Conservation (phyloP, 1,140 invertebrate genomes). For the Neodiprion pinetum region DNA sequence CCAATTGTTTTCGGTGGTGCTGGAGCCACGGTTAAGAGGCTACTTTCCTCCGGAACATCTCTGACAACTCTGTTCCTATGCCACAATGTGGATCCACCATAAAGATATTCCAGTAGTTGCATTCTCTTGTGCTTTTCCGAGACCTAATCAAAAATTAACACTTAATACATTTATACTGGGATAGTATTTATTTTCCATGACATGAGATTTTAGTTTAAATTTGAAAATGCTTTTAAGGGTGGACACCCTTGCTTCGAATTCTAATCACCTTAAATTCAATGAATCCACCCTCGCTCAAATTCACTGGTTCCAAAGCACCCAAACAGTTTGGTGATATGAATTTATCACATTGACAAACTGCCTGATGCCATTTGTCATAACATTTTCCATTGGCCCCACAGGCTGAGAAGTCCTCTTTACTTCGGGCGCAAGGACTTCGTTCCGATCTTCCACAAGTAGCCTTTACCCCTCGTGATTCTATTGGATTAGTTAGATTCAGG, state of each 20-base stretch:
- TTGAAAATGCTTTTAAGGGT: too few relatives aligned
- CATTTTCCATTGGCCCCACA: conserved; percentile 78
- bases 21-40: conserved; percentile 36
- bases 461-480: conserved; percentile 74
- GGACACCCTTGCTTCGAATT: not conserved
- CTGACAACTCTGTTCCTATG: conserved; percentile 56
- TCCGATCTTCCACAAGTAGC: conserved; percentile 77
- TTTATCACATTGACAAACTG: conserved; percentile 72
- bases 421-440: conserved; percentile 64
- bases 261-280: conserved; percentile 71
- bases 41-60: conserved; percentile 30
- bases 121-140: conserved; percentile 85
- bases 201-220: too few relatives aligned
- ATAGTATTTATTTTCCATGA: too few relatives aligned
- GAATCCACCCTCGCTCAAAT: conserved; percentile 76
- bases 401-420: conserved; percentile 55
- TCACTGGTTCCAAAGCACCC: conserved; percentile 79
- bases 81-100: conserved; percentile 77
- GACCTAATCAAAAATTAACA: conserved; percentile 52
- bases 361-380: conserved; percentile 82
- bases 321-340: conserved; percentile 81
- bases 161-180: not conserved
- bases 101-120: conserved; percentile 81
- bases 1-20: conserved; percentile 74
- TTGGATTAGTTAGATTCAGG: conserved; percentile 79